A percentile compares a stretch with the other conserved stretches of the same genome.
Conservation (phyloP, 2,113 vertebrate species). For the Labeo catla region DNA sequence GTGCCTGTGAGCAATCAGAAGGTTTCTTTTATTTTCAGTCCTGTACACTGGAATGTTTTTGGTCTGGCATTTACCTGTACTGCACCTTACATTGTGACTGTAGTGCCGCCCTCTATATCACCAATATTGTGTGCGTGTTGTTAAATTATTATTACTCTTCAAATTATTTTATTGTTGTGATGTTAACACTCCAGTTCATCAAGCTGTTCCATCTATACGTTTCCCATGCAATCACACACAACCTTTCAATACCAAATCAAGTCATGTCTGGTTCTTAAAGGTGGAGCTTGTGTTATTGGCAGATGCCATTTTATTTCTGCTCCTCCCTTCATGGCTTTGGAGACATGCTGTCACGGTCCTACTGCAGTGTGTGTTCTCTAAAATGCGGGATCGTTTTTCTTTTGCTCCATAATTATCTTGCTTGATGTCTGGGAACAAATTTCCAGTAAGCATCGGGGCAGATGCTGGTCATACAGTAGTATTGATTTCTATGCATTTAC, state of each 20-base stretch:
- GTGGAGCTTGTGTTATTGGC: slow-evolving; percentile 30
- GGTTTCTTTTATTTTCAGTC: background rate
- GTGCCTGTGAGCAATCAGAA: background rate
- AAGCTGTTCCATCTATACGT: background rate
- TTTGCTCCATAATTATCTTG: background rate
- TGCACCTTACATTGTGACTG: background rate
- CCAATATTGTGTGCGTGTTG: background rate
- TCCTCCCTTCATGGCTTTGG: background rate
- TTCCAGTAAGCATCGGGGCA: background rate
- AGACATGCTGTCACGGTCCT: background rate
- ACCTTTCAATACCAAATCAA: background rate
- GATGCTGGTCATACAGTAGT: slow-evolving; percentile 1
- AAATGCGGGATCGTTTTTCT: background rate
- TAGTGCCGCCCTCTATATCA: background rate
- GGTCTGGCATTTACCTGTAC: background rate
- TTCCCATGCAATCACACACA: slow-evolving; percentile 6
- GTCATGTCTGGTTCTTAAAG: background rate
- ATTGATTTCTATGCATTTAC: slow-evolving; percentile 35
- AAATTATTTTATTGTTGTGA: background rate
- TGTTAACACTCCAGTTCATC: background rate
- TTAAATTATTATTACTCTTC: background rate
- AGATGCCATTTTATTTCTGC: slow-evolving; percentile 32
- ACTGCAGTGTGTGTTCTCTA: background rate
- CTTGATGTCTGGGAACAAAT: background rate
- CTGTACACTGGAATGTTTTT: background rate